These are phyloP conservation scores for Criorhina ranunculi DNA, from an alignment of 2,888 invertebrate species.

Conservation along the genomic window DNA sequence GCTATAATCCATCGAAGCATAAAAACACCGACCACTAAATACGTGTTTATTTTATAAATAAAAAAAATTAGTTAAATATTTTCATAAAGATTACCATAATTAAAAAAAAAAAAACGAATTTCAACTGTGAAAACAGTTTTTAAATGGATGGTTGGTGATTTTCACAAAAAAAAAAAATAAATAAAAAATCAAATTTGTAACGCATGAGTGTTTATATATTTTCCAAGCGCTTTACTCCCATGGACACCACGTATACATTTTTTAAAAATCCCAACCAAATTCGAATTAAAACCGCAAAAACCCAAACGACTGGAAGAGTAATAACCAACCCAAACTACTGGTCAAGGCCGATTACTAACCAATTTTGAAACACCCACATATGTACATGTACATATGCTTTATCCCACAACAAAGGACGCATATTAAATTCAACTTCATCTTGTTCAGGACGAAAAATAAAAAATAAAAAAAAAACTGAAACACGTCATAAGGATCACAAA, in stretches of 20 bases:
- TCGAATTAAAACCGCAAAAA: conserved; percentile 19
- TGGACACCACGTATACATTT: neutral
- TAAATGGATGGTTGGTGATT: conserved; percentile 4
- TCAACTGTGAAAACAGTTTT: neutral
- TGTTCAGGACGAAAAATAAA: neutral
- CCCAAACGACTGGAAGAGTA: conserved; percentile 16
- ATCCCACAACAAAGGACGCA: conserved; percentile 13
- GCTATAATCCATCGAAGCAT: neutral
- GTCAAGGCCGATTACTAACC: conserved; percentile 20
- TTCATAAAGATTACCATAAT: conserved; percentile 18
- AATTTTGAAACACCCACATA: conserved; percentile 5
- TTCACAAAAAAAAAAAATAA: neutral
- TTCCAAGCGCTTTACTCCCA: neutral
- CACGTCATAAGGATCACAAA: conserved; percentile 7
- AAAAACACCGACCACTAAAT: neutral
- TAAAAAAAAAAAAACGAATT: neutral
- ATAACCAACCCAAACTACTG: conserved; percentile 19
- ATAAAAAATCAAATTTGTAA: conserved; percentile 19
- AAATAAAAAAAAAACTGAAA: neutral
- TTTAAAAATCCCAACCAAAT: conserved; percentile 2
- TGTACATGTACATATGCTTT: neutral
- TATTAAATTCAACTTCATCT: conserved; percentile 17
- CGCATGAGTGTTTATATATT: conserved; percentile 11
- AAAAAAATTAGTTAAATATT: conserved; percentile 7
- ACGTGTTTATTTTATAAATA: neutral